These are phyloP conservation scores for Poliocrania exsul DNA, from an alignment of 2,797 vertebrate genomes.

Conservation along the genomic window DNA sequence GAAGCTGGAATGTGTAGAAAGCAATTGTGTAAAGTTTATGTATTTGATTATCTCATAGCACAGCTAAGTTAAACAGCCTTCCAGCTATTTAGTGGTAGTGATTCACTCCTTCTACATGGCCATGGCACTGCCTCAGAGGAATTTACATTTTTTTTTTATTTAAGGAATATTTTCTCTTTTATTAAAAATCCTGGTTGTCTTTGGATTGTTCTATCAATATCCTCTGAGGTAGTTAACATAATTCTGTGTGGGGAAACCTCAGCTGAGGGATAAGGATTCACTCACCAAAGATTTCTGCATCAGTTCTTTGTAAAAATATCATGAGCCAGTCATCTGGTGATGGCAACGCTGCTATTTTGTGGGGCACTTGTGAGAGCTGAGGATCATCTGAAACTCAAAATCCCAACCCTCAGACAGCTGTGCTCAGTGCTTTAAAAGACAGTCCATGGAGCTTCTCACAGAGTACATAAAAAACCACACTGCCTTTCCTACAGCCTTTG, in stretches of 20 bases:
- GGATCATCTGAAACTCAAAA: background rate
- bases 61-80: background rate
- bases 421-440: background rate
- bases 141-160: background rate
- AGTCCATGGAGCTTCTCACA: background rate
- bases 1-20: background rate
- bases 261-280: background rate
- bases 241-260: background rate
- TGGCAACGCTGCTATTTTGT: background rate
- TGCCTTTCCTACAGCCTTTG: background rate
- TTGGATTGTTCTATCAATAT: background rate
- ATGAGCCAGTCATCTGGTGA: background rate
- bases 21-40: background rate
- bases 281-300: background rate
- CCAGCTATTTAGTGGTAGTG: background rate
- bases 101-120: background rate
- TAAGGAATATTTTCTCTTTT: background rate
- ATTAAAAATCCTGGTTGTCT: background rate
- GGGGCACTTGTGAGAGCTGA: accelerated
- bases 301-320: background rate
- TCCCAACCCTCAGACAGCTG: background rate
- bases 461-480: background rate
- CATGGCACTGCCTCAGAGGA: background rate
- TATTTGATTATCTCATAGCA: background rate
- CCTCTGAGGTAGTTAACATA: background rate